Base-by-base conservation (phyloP, 2,797 vertebrate genomes). In the Eulemur albifrons region DNA sequence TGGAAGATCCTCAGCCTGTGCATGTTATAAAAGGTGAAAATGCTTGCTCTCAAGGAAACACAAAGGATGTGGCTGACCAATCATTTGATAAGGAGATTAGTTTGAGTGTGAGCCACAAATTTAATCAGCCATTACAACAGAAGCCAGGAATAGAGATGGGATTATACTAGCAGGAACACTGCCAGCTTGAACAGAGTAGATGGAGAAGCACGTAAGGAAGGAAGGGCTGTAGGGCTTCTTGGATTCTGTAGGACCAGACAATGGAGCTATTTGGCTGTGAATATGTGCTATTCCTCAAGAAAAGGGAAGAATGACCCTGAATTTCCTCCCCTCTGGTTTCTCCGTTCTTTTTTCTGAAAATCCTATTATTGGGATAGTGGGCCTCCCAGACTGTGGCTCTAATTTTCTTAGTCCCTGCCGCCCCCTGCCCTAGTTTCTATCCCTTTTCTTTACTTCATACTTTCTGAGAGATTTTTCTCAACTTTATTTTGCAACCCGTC, bases 11-110 rank as follows among this genome's bases (percentile, higher is more conserved):
- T 59, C n/a, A 77, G 67, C 13, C 30, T 90, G 4, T 67, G 25
- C 35, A 35, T 82, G 67, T 40, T 40, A 25, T n/a, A 79, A 59
- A 79, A 85, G 70, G 11, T n/a, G 30, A 88, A 72, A 67, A 82
- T 23, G 2, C 27, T 94, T 87, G 63, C 89, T 95, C 32, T 90
- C 40, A 96, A 73, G 72, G 25, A 54, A 54, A n/a, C 7, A 30
- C 23, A n/a, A 45, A 73, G 21, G 59, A 11, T 90, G 27, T 80
- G 57, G 8, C 43, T 95, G 94, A 92, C 69, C 38, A 89, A 85
- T 8, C 54, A 61, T 87, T 94, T 92, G 35, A 43, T 92, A 67
- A 93, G 67, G 40, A 87, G 43, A 87, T 92, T 59, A 79, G 32
- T 65, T 27, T 76, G 38, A 67, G 2, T 59, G 67, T 69, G 85